Base-by-base conservation (phyloP, 2,888 invertebrate genomes). In the Drosophila merina region DNA sequence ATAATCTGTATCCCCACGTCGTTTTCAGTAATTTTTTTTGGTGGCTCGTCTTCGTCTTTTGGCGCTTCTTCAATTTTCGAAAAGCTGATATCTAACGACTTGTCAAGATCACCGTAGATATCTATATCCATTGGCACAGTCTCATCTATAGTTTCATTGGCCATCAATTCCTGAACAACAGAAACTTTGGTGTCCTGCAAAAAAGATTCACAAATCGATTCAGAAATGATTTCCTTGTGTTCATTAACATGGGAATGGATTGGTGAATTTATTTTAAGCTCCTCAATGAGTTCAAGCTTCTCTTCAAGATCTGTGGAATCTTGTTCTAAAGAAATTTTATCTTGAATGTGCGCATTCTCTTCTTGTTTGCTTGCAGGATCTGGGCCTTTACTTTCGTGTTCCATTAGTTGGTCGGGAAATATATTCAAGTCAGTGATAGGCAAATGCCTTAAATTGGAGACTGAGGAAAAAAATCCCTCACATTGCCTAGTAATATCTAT, bases 1-100 rank as follows among this genome's bases (percentile, higher is more conserved):
- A 88, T 81, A 26, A 87, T 87, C 52, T 74, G 58, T 8, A 87
- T 77, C 25, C 45, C 38, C 12, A 9, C 9, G 9, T 33, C 33
- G n/a, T n/a, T 25, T 7, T 40, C 20, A 3, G 0, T 0, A 0
- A 2, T 2, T 9, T 25, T 25, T 10, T 25, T 25, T 10, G 25
- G 44, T 5, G 44, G 8, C 4, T 25, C 20, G 3, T 12, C 31
- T n/a, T 7, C 7, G 0, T 25, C 44, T 25, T 20, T 42, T 0
- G 40, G 1, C 3, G 40, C 20, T 4, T 20, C 40, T 20, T 20
- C 20, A 1, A 36, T 36, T 36, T 36, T 12, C 2, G 36, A 36
- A 12, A 36, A 36, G 12, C 36, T 12, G 36, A 20, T 14, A 9
- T 7, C 40, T 8, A 7, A 3, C n/a, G 36, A 36, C n/a, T 5